Evolutionary conservation across 2,797 vertebrate genomes (phyloP), one percentile per base, ranked within the genome.

Genomic region (Myotis findleyi): DNA sequence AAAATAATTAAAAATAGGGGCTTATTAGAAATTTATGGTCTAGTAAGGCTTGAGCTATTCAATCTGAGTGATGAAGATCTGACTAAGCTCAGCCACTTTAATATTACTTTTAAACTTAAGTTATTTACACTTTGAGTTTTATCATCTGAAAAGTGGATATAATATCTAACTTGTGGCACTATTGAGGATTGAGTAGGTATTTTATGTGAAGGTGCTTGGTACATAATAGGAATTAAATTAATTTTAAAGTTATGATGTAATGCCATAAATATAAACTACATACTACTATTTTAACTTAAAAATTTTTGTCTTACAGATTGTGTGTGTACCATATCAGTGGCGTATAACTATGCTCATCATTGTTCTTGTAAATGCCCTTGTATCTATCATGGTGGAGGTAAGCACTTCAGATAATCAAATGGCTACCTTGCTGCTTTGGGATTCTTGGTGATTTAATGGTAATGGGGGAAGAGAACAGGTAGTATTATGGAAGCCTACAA

Each of bases 311-410:
- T 97, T 95, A 6, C 96, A 99, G 99, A 98, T 99, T 49, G 99
- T 99, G 64, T 99, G 99, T 97, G 98, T 99, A 96, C 99, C 99
- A 0, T 97, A 98, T 93, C 97, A 98, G 49, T 99, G 99, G 99
- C 99, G 99, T 85, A 0, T 99, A 30, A 98, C 96, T 83, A 98
- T 99, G 94, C 97, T 99, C 91, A 1, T 99, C 76, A 98, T 99
- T 68, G 98, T 99, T 84, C 0, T 99, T 91, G 75, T 98, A 96
- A 99, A 99, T 97, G 98, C 99, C 71, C 66, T 96, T n/a, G 98
- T 99, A 1, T 99, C 99, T 0, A 79, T 99, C 90, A 33, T 99
- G 93, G 97, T 98, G 4, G 99, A 99, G 99, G 99, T 99, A 99
- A 99, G 99, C 94, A 59, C 80, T 17, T 27, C 66, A 89, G 64